phyloP scores from a whole-genome alignment of 2,113 vertebrate species.

The Scomber scombrus region DNA sequence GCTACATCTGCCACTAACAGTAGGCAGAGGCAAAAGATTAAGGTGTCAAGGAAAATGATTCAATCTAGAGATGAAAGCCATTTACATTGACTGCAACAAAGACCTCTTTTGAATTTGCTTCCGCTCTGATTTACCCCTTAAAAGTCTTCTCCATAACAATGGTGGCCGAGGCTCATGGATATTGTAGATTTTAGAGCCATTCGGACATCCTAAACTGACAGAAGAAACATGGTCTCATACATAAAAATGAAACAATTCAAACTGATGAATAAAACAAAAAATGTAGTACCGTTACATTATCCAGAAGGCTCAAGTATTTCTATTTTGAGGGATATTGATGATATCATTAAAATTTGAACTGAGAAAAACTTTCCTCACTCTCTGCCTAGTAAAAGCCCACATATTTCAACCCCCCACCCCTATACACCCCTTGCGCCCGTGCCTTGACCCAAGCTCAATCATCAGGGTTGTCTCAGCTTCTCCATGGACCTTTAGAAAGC shows the following conservation, averaged over 20 bases:
- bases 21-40: background rate
- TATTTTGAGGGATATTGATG: background rate
- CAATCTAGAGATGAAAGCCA: too few species aligned
- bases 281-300: too few species aligned
- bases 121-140: background rate
- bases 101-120: background rate
- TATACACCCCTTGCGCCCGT: too few species aligned
- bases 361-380: background rate
- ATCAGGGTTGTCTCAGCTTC: too few species aligned
- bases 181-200: constrained; percentile 4
- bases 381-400: constrained; percentile 10
- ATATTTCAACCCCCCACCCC: background rate
- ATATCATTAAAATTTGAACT: background rate
- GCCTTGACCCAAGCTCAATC: too few species aligned
- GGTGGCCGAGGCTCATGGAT: background rate
- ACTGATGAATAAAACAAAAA: background rate
- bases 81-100: background rate
- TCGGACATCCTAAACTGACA: background rate
- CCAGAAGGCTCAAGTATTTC: background rate
- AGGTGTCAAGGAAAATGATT: background rate
- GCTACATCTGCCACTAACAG: too few species aligned
- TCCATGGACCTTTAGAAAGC: background rate
- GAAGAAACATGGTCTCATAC: background rate
- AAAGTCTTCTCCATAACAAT: background rate
- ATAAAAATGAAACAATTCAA: background rate